A percentile compares a stretch with the other conserved stretches of the same genome.
Conservation (phyloP, 1,140 invertebrate species). For the honey bee (Apis mellifera) region DNA sequence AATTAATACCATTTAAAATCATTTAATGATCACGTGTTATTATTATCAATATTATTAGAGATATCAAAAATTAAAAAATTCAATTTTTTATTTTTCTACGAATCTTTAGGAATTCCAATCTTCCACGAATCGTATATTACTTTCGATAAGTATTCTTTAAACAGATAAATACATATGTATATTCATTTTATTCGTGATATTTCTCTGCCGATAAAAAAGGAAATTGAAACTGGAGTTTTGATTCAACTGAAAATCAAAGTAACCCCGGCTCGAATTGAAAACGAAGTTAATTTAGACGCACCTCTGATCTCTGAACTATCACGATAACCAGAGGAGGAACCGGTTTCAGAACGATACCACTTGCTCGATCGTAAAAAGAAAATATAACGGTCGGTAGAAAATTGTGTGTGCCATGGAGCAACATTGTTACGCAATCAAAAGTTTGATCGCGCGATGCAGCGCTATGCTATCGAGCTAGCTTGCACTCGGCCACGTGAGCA, state of each 20-base stretch:
- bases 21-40: no score
- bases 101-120: background rate
- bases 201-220: no score
- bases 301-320: no score
- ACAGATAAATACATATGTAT: no score
- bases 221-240: background rate
- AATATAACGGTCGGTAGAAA: background rate
- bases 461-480: background rate
- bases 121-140: background rate
- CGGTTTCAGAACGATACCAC: background rate
- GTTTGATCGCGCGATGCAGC: background rate
- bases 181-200: background rate
- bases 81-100: background rate
- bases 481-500: background rate
- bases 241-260: background rate
- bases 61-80: no score
- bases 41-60: no score
- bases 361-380: background rate
- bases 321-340: background rate
- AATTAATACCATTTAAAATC: no score
- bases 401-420: background rate
- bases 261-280: background rate
- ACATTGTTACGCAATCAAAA: constrained; percentile 5
- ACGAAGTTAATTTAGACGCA: background rate
- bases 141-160: background rate